Base-by-base conservation (phyloP, 2,797 vertebrate genomes). In the Ciconia nigra region DNA sequence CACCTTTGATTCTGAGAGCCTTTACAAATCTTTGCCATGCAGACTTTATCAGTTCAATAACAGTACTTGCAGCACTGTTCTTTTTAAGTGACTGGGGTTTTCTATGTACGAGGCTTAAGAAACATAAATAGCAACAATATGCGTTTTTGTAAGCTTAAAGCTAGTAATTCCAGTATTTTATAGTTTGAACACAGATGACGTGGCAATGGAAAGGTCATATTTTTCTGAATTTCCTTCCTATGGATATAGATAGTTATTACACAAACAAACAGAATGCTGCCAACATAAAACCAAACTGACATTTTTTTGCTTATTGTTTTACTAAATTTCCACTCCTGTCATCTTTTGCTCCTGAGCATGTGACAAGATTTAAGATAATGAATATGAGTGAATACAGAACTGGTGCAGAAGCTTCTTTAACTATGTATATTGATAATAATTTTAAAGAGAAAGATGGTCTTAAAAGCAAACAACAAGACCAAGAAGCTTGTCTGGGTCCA, bases 1-100 rank as follows among this genome's bases (percentile, higher is more conserved):
- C 94, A 97, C 90, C 93, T 98, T 94, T 96, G 87, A 94, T 65
- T 74, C 47, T 35, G 63, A 80, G 55, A 95, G 78, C 41, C 84
- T 94, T 95, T 89, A 87, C 70, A 93, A 94, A 81, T 81, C 89
- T 86, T 87, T 91, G 74, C 84, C 63, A 77, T 67, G 80, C 41
- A 55, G 80, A 91, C 89, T 85, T 91, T 87, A 96, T 89, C 93
- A 80, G 82, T 76, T 93, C 87, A 88, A 51, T 83, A 96, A 57
- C 72, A 77, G 62, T 21, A 92, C 39, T 71, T 83, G 37, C 59
- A 89, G 55, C 54, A 52, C 28, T 90, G 18, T 70, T 65, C 57
- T 76, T 86, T 81, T 84, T 69, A 94, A 83, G 79, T 15, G 93
- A 63, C 44, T 24, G 39, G 71, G 63, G 82, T 65, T 89, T 82